A percentile compares a stretch with the other conserved stretches of the same genome.
phyloP scores from a whole-genome alignment of 1,140 invertebrate genomes.

The Agrilus planipennis region DNA sequence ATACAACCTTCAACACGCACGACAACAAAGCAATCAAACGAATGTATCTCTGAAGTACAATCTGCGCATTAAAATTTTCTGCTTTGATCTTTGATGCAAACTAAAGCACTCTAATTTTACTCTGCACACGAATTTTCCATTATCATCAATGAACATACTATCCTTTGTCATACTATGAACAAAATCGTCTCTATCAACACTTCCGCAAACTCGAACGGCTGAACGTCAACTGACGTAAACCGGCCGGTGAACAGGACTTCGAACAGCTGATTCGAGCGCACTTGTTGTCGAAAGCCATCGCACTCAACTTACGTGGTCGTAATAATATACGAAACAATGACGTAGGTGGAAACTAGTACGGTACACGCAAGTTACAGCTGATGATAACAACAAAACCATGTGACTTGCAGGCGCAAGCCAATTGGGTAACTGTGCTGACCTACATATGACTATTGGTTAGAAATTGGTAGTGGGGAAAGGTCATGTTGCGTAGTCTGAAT shows the following conservation, averaged over 20 bases:
- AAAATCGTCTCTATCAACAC: background rate
- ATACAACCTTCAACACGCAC: background rate
- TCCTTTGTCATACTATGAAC: slow-evolving; percentile 16
- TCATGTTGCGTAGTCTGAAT: too few species aligned
- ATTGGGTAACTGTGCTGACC: slow-evolving; percentile 28
- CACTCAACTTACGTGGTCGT: background rate
- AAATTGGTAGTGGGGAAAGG: slow-evolving; percentile 21
- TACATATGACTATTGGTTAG: slow-evolving; percentile 27
- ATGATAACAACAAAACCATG: slow-evolving; percentile 37
- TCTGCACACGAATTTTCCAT: slow-evolving; percentile 5
- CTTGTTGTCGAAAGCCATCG: slow-evolving; percentile 12
- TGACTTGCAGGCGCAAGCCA: slow-evolving; percentile 15
- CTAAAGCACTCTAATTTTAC: slow-evolving; percentile 23
- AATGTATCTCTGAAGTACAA: slow-evolving; percentile 26
- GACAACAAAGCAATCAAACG: too few species aligned
- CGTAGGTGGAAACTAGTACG: background rate
- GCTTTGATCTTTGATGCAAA: slow-evolving; percentile 21
- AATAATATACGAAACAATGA: background rate
- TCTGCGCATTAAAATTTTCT: slow-evolving; percentile 24
- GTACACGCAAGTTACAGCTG: slow-evolving; percentile 30
- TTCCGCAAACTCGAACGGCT: slow-evolving; percentile 18
- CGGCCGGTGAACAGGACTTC: slow-evolving; percentile 20
- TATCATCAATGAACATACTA: slow-evolving; percentile 21
- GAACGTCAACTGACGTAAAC: slow-evolving; percentile 21
- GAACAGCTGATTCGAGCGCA: slow-evolving; percentile 29